Evolutionary conservation across 2,113 vertebrate genomes (phyloP).

Genomic region (Pteronura brasiliensis): DNA sequence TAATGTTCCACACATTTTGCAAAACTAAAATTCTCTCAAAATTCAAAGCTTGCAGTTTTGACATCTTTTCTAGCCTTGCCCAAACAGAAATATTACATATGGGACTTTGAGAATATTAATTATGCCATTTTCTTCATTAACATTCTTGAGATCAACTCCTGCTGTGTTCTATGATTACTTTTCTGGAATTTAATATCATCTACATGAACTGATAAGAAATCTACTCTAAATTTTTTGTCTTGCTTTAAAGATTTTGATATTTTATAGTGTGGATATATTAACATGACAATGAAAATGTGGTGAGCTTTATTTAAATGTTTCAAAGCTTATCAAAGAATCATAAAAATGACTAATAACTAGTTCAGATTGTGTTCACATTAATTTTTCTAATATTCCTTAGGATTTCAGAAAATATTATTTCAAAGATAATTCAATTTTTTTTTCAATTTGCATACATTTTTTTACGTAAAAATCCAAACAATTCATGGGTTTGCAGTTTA

Average conservation of each 20-base stretch:
- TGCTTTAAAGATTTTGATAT: neutral
- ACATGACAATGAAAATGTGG: neutral
- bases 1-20: neutral
- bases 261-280: neutral
- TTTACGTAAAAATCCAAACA: neutral
- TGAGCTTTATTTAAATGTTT: neutral
- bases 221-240: neutral
- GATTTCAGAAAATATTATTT: neutral
- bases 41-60: neutral
- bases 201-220: slow-evolving; percentile 4
- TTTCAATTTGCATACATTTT: neutral
- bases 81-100: slow-evolving; percentile 42
- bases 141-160: slow-evolving; percentile 23
- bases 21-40: slow-evolving; percentile 7
- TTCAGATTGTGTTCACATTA: neutral
- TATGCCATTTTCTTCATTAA: slow-evolving; percentile 60
- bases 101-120: slow-evolving; percentile 57
- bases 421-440: neutral
- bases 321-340: neutral
- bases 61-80: neutral
- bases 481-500: neutral
- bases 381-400: neutral
- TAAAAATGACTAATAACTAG: neutral
- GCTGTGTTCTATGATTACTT: slow-evolving; percentile 39
- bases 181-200: slow-evolving; percentile 45